Evolutionary conservation across 2,797 vertebrate species (phyloP), one percentile per base, ranked within the genome.

Genomic region (Anabas testudineus): DNA sequence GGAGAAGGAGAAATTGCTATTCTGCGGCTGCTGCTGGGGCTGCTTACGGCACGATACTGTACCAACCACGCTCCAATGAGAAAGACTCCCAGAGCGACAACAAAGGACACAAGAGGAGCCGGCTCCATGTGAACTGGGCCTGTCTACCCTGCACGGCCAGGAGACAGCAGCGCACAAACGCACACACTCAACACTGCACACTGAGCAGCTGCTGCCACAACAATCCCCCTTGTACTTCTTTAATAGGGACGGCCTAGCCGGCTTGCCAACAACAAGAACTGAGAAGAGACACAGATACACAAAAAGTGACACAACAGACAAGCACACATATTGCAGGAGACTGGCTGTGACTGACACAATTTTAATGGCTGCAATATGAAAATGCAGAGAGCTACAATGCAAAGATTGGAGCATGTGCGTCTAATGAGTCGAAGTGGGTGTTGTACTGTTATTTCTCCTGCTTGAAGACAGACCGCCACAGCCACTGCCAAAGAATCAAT

Each of bases 71-170:
- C 78, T 85, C 69, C 66, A 77, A 83, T 76, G 90, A 86, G 82
- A 91, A 88, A 87, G 84, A 82, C 84, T 90, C 89, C 91, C 91
- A 87, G 87, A 91, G 91, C 75, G 82, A 94, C 92, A 93, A 94
- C 94, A 93, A 93, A 94, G 91, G 91, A 93, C 92, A 93, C 83
- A 89, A 92, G 92, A 90, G 91, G 93, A 92, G 90, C 90, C 86
- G 87, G 91, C 90, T 92, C 93, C 92, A 88, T 92, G 87, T 89
- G 90, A 91, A 86, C 86, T 81, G 82, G 85, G 89, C 88, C 86
- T 53, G 88, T 87, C 89, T 84, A 83, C 86, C 81, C 87, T 80
- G 81, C 83, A 80, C 82, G 61, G 71, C 86, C 84, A 85, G 87
- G 86, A 87, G 85, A 89, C 82, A 80, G 69, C 61, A 59, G 67